Base-by-base conservation (phyloP, 2,888 invertebrate genomes). In the Synergus laeviventris region DNA sequence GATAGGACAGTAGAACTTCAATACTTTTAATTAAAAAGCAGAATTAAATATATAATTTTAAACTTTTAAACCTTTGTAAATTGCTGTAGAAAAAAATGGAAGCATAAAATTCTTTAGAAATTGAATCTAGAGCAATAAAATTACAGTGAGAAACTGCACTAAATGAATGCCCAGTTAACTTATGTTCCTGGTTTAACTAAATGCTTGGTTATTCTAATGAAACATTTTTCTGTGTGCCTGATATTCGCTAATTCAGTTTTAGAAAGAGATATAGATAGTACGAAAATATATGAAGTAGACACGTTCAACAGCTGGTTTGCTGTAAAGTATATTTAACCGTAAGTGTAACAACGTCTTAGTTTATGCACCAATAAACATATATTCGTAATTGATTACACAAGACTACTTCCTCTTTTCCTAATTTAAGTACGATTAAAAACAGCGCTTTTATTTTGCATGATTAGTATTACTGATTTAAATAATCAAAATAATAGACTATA, bases 311-410 rank as follows among this genome's bases (percentile, higher is more conserved):
- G 66, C 54, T 56, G 45, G 24, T 45, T 16, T 31, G 24, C 66
- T 66, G 21, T 66, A 21, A 24, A 45, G 18, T 66, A 45, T 42
- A 66, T 66, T 66, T 45, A 66, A 66, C 45, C 66, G 16, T 16
- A 66, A 45, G 45, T 66, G 24, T 16, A 16, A 9, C 31, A n/a
- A 18, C 1, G 64, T 64, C 31, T 16, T 11, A 12, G 11, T 62
- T 62, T 66, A 66, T 66, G 66, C 66, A 66, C 45, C 8, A 66
- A 66, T 66, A 66, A 66, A 66, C 64, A 42, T 16, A 42, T 16
- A 45, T 66, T 45, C 21, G 66, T 66, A 24, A 45, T 66, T 66
- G 14, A 39, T 66, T 66, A 66, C 42, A 21, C 14, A 66, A 49
- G n/a, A 16, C 45, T 14, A 66, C 24, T 66, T 66, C 24, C 24